Conservation (phyloP, 2,888 invertebrate genomes). For the Polyommatus icarus region DNA sequence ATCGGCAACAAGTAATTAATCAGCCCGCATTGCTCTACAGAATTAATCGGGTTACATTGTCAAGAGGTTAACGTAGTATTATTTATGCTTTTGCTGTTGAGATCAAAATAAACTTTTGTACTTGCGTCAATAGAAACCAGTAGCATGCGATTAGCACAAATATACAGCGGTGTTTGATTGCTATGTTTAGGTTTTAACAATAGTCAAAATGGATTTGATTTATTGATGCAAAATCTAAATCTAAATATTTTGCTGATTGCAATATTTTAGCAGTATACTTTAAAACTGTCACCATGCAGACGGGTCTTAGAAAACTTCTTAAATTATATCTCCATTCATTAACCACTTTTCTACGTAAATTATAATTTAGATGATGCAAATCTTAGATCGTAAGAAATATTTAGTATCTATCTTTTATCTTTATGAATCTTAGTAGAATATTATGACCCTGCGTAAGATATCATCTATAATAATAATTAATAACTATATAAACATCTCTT, state of each 20-base stretch:
- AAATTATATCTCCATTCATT: too few relatives aligned
- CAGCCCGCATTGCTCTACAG: slow-evolving; percentile 3
- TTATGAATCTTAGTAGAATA: not conserved
- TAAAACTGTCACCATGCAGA: too few relatives aligned
- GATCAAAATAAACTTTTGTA: slow-evolving; percentile 26
- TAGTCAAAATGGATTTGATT: not conserved
- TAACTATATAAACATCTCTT: not conserved
- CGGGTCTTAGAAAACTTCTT: too few relatives aligned
- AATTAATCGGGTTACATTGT: slow-evolving; percentile 28
- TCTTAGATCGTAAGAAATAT: too few relatives aligned
- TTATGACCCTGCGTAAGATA: not conserved
- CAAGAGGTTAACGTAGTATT: slow-evolving; percentile 16
- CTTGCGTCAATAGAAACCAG: slow-evolving; percentile 26
- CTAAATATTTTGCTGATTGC: not conserved
- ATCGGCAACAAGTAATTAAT: slow-evolving; percentile 21
- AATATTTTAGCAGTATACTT: too few relatives aligned
- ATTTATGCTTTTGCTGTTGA: not conserved
- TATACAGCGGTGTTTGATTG: slow-evolving; percentile 1
- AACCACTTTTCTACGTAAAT: too few relatives aligned
- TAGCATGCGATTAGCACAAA: not conserved
- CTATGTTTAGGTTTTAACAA: not conserved
- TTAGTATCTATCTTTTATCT: too few relatives aligned
- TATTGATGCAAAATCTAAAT: not conserved
- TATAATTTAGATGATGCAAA: too few relatives aligned
- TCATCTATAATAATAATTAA: too few relatives aligned